Evolutionary conservation across 2,888 invertebrate genomes (phyloP), one percentile per base, ranked within the genome.

Genomic region (Pandemis heparana): DNA sequence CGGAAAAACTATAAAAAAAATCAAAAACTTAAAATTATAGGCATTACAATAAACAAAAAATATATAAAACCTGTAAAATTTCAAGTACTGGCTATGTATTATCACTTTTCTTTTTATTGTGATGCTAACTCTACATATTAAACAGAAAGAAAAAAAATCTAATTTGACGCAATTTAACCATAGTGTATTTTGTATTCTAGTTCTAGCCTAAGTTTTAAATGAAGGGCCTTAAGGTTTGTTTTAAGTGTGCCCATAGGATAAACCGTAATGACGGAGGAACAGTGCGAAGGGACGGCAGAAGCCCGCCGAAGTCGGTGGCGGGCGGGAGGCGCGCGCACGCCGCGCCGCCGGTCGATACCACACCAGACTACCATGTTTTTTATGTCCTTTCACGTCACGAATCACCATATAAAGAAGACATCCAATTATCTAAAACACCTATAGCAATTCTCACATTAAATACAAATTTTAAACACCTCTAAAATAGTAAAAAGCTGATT

Each of bases 301-400:
- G 65, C 78, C 82, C 80, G 79, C 80, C 79, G 78, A 67, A 77
- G 77, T 75, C 75, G 74, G 73, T 74, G 75, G 79, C 77, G 76
- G 81, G 80, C 80, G 77, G 81, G 87, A 84, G 85, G 89, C 93
- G 94, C 94, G 94, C 94, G 93, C 91, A 87, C 83, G 76, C 80
- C 79, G 78, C 76, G 76, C 81, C 85, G 66, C 88, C 89, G 94
- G 92, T 94, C 94, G 94, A 94, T 94, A 93, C 85, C 81, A 86
- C 88, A 88, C 91, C 92, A 93, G 92, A 92, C 93, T 92, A 90
- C 85, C 86, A 91, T 90, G 89, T 92, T 94, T 93, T 94, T 94
- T 92, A 94, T 92, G 91, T 90, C 91, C 86, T 90, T 89, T 91
- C 87, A 87, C 88, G 88, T 89, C 88, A 91, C 86, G 84, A 89